Base-by-base conservation (phyloP, 2,888 invertebrate species). In the Synanthedon vespiformis region DNA sequence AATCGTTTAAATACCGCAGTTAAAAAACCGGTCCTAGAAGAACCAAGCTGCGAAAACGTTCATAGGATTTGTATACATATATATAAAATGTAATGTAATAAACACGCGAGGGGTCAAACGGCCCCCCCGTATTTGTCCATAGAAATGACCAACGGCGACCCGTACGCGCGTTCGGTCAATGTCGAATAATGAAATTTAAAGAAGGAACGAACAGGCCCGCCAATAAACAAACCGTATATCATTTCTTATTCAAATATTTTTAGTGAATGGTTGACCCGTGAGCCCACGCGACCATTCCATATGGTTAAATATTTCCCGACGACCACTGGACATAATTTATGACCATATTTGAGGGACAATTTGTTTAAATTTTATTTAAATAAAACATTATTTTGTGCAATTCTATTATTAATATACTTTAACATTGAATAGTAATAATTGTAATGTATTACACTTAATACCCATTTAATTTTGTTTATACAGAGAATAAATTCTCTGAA, bases 191-290 rank as follows among this genome's bases (percentile, higher is more conserved):
- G 73, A 68, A 77, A 78, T 83, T 83, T 74, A 72, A 85, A 84
- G 77, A 80, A 80, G 76, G 72, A 80, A 74, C 72, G 77, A 64
- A 77, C 78, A 75, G 74, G 80, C 86, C 81, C 79, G 78, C 86
- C 84, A 85, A 87, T 87, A 87, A 87, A 87, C 87, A 87, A 86
- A 85, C 82, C 86, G 83, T 87, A 86, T 79, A 87, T 87, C 87
- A 87, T 85, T 81, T 81, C 65, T 76, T 82, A 82, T 84, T 86
- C 79, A 87, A 86, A 87, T 86, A 85, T 72, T 77, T 63, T 77
- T 77, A 62, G 77, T 76, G 81, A 82, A 84, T 79, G 83, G 83
- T 74, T 86, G 86, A 87, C 87, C 87, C 80, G 71, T 74, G 68
- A 75, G 80, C 80, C 83, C 82, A 81, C 86, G 84, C 76, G 83